Evolutionary conservation across 1,140 invertebrate genomes (phyloP).

Genomic region (Mamestra configurata): DNA sequence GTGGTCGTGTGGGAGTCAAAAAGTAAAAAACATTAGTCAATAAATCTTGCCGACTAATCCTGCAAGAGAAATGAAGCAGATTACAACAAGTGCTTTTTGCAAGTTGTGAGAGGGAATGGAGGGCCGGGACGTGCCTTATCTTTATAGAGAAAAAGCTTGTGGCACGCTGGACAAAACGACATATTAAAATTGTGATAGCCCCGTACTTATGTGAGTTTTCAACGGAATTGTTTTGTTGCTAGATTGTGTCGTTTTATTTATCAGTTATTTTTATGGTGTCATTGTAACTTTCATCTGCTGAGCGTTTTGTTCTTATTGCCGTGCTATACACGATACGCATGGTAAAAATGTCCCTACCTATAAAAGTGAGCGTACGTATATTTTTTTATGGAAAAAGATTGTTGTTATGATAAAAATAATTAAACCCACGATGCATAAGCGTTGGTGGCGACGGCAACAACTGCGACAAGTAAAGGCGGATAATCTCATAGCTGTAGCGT

Average conservation of each 20-base stretch:
- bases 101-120: constrained; percentile 39
- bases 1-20: constrained; percentile 23
- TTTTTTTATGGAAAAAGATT: too few relatives aligned
- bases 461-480: constrained; percentile 15
- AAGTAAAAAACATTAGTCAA: constrained; percentile 36
- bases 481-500: not conserved
- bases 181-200: constrained; percentile 36
- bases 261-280: not conserved
- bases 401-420: not conserved
- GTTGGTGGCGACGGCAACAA: not conserved
- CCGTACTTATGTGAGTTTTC: not conserved
- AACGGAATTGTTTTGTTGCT: not conserved
- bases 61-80: constrained; percentile 44
- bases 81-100: constrained; percentile 46
- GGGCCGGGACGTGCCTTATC: constrained; percentile 45
- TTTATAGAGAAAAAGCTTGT: constrained; percentile 30
- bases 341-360: not conserved
- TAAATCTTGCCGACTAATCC: constrained; percentile 49
- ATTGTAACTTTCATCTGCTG: not conserved
- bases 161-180: constrained; percentile 34
- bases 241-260: not conserved
- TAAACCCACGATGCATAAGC: not conserved
- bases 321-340: too few relatives aligned
- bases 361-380: not conserved
- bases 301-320: too few relatives aligned